Evolutionary conservation across 2,113 vertebrate genomes (phyloP).

Genomic region (Pachypanchax playfairii): DNA sequence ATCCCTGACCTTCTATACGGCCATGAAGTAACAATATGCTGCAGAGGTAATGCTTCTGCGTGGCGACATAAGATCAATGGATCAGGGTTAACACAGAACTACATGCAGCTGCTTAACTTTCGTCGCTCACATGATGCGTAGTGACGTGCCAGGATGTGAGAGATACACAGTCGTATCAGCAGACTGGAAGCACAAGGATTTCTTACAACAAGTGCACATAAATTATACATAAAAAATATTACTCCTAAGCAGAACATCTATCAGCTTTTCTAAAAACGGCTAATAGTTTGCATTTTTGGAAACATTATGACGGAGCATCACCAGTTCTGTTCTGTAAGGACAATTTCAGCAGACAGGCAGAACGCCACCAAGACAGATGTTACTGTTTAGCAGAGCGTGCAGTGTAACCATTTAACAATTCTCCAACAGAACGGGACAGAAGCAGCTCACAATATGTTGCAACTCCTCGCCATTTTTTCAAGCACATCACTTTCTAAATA

Average conservation of each 20-base stretch:
- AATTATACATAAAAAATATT: neutral
- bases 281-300: too few relatives aligned
- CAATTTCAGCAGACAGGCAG: constrained; percentile 51
- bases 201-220: too few relatives aligned
- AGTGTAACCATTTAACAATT: constrained; percentile 61
- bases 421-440: constrained; percentile 48
- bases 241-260: constrained; percentile 27
- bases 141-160: constrained; percentile 36
- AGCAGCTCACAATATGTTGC: constrained; percentile 54
- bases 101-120: constrained; percentile 69
- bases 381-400: constrained; percentile 65
- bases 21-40: constrained; percentile 71
- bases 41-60: constrained; percentile 68
- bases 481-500: constrained; percentile 36
- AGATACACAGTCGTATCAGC: constrained; percentile 26
- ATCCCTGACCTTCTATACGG: constrained; percentile 35
- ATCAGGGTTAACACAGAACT: constrained; percentile 75
- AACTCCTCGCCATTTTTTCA: constrained; percentile 31
- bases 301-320: constrained; percentile 46
- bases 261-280: too few relatives aligned
- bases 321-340: constrained; percentile 33
- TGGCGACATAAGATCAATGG: constrained; percentile 79
- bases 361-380: constrained; percentile 69
- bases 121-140: constrained; percentile 45
- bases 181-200: too few relatives aligned